phyloP scores from a whole-genome alignment of 30 jellyfish, hydroid and myxozoan species.

The Hydractinia symbiolongicarpus region DNA sequence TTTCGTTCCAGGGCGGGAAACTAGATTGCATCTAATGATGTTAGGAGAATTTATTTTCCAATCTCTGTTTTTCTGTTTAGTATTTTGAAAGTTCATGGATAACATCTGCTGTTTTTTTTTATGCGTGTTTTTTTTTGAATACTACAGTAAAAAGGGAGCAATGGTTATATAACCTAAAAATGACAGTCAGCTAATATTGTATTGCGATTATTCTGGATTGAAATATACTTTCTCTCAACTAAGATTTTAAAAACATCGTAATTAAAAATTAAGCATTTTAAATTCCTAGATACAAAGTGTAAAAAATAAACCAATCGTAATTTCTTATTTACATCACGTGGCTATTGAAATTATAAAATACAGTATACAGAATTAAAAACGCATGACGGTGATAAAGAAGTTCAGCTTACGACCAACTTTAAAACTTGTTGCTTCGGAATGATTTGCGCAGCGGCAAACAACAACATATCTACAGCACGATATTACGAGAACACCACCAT shows the following conservation, averaged over 20 bases:
- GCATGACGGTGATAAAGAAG: slow-evolving; percentile 32
- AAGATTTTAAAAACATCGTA: neutral
- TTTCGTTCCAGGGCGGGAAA: slow-evolving; percentile 24
- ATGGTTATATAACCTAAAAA: no score
- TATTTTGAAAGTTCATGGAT: no score
- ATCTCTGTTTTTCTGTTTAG: neutral
- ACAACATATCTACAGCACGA: neutral
- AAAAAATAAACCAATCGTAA: slow-evolving; percentile 18
- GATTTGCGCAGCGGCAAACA: slow-evolving; percentile 21
- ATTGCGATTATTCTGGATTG: neutral
- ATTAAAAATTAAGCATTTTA: slow-evolving; percentile 30
- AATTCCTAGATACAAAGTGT: slow-evolving; percentile 31
- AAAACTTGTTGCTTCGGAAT: slow-evolving; percentile 18
- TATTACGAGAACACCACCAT: slow-evolving; percentile 1
- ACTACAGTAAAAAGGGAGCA: no score
- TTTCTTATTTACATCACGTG: slow-evolving; percentile 21
- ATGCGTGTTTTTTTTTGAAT: no score
- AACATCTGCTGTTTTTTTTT: no score
- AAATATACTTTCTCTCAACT: slow-evolving; percentile 22
- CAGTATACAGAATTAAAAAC: slow-evolving; percentile 17
- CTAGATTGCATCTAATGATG: neutral
- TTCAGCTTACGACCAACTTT: no score
- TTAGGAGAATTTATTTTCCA: neutral
- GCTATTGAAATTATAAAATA: slow-evolving; percentile 21
- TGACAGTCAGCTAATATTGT: no score